Evolutionary conservation across 1,140 invertebrate genomes (phyloP), one percentile per base, ranked within the genome.

Genomic region (Carposina sasakii): DNA sequence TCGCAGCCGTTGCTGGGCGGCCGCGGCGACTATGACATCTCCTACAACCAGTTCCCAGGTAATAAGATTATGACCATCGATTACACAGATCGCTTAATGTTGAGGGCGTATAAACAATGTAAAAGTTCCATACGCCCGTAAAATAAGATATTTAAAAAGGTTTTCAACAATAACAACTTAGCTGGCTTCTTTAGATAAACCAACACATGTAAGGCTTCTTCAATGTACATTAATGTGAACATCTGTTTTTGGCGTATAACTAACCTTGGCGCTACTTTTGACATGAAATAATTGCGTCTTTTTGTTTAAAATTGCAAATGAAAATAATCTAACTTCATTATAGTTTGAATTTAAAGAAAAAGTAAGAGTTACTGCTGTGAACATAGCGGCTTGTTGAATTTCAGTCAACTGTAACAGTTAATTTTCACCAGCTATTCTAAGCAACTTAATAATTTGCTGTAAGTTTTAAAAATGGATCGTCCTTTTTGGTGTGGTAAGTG

Each of bases 1-100:
- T 94, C 93, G 78, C 94, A 96, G 87, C 94, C 95, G 74, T 89
- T 96, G 56, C 88, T 96, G 20, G 91, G 93, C 82, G 90, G 91
- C 86, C 89, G 91, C 60, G 90, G 93, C 82, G 92, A 94, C 64
- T 85, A 90, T 55, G 92, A 94, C 75, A 86, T 91, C 39, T 89
- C 90, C 26, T 93, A 89, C 57, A 95, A 95, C 81, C 89, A 91
- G 60, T 95, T 95, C 81, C 90, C 92, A 87, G 93, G 94, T 95
- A 86, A 73, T 79, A 75, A 23, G 15, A 52, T 54, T 23, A n/a
- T n/a, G n/a, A n/a, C n/a, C n/a, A n/a, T n/a, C n/a, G n/a, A n/a
- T n/a, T n/a, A n/a, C n/a, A n/a, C n/a, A n/a, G n/a, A n/a, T n/a
- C n/a, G n/a, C n/a, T n/a, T n/a, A n/a, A n/a, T n/a, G n/a, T n/a